These are phyloP conservation scores for Indicator maculatus DNA, from an alignment of 2,113 vertebrate species.

Conservation along the genomic window DNA sequence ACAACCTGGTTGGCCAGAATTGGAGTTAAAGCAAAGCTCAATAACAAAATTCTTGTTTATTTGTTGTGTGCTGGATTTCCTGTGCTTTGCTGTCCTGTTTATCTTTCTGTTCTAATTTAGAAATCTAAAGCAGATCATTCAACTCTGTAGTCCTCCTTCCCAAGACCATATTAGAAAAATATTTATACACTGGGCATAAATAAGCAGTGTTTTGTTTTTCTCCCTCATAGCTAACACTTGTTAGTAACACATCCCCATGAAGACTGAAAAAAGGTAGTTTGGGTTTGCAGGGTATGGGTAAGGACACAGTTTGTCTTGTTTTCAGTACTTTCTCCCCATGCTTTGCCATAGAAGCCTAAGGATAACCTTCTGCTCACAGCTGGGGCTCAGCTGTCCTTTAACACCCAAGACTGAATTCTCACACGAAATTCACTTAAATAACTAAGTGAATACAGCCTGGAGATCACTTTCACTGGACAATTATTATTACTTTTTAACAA, in stretches of 20 bases:
- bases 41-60: background rate
- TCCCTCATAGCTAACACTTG: background rate
- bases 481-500: background rate
- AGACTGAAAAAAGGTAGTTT: background rate
- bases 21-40: background rate
- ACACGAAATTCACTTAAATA: background rate
- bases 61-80: constrained; percentile 8
- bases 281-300: background rate
- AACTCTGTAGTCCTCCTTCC: background rate
- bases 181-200: background rate
- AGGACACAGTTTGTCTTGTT: background rate
- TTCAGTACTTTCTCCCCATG: background rate
- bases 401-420: background rate
- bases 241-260: background rate
- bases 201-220: background rate
- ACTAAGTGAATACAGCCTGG: background rate
- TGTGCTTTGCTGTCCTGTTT: constrained; percentile 7
- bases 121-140: background rate
- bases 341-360: background rate
- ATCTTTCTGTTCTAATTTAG: background rate
- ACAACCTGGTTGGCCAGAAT: rapidly evolving
- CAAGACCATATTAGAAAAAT: background rate
- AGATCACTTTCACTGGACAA: background rate
- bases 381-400: background rate
- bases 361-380: background rate